Conservation (phyloP, 2,888 invertebrate genomes). For the Encarsia formosa region DNA sequence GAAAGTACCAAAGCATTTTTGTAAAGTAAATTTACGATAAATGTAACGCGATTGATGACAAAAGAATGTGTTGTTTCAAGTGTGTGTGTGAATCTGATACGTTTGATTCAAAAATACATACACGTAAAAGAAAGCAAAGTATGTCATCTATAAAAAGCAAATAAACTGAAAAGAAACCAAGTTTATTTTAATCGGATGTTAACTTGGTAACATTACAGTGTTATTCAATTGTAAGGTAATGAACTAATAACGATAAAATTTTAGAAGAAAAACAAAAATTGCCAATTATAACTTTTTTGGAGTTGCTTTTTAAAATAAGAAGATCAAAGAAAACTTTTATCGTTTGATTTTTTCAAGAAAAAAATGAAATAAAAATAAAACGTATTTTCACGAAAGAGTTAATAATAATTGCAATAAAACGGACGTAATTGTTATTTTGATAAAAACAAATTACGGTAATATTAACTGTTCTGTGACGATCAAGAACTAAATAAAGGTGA, state of each 20-base stretch:
- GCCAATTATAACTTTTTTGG: slow-evolving; percentile 14
- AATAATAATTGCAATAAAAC: slow-evolving; percentile 26
- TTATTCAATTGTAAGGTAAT: slow-evolving; percentile 18
- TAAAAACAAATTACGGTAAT: slow-evolving; percentile 13
- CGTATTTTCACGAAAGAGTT: too few species aligned
- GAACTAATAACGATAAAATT: slow-evolving; percentile 10
- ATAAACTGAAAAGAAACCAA: background rate
- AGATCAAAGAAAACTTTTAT: background rate
- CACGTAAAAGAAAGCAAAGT: slow-evolving; percentile 2
- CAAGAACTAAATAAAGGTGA: slow-evolving; percentile 4
- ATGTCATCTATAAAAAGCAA: background rate
- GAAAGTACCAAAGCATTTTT: slow-evolving; percentile 21
- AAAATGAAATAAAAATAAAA: too few species aligned
- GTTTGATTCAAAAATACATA: slow-evolving; percentile 8
- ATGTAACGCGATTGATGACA: slow-evolving; percentile 11
- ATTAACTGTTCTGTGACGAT: slow-evolving; percentile 14
- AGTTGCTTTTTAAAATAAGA: slow-evolving; percentile 4
- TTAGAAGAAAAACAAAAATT: slow-evolving; percentile 14
- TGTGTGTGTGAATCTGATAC: slow-evolving; percentile 9
- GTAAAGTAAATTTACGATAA: slow-evolving; percentile 5
- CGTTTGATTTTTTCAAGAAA: background rate
- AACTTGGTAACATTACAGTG: slow-evolving; percentile 17
- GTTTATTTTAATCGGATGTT: slow-evolving; percentile 13
- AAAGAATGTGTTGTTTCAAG: slow-evolving; percentile 15
- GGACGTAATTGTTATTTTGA: slow-evolving; percentile 24